These are phyloP conservation scores for Pterocles orientalis DNA, from an alignment of 2,113 vertebrate genomes.

Conservation along the genomic window DNA sequence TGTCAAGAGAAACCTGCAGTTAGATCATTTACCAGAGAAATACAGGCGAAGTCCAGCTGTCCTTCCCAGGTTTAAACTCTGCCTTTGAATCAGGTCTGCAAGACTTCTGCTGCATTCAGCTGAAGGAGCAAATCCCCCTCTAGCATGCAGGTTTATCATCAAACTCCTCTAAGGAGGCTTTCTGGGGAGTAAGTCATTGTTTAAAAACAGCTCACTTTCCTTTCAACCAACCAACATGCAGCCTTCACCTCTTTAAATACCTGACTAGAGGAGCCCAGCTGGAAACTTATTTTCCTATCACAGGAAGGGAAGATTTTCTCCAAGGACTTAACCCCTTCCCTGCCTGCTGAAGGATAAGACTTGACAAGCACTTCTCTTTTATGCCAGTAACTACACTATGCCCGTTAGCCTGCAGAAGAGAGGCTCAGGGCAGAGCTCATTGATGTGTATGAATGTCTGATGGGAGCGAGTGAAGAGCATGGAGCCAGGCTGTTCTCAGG, in stretches of 20 bases:
- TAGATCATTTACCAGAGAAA: not conserved
- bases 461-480: not conserved
- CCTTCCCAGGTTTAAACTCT: not conserved
- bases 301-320: not conserved
- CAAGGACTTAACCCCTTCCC: not conserved
- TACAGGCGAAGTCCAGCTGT: not conserved
- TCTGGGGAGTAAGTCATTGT: not conserved
- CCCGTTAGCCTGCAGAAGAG: not conserved
- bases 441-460: not conserved
- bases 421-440: not conserved
- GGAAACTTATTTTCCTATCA: not conserved
- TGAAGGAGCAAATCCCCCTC: not conserved
- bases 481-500: not conserved
- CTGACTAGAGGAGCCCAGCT: not conserved
- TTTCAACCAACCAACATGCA: not conserved
- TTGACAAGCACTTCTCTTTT: not conserved
- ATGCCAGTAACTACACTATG: not conserved
- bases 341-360: not conserved
- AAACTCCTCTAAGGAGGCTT: not conserved
- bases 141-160: not conserved
- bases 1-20: not conserved
- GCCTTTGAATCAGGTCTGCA: not conserved
- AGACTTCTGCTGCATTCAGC: not conserved
- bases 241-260: not conserved
- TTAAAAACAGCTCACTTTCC: not conserved